Conservation (phyloP, 2,888 invertebrate species). For the Urechis unicinctus region DNA sequence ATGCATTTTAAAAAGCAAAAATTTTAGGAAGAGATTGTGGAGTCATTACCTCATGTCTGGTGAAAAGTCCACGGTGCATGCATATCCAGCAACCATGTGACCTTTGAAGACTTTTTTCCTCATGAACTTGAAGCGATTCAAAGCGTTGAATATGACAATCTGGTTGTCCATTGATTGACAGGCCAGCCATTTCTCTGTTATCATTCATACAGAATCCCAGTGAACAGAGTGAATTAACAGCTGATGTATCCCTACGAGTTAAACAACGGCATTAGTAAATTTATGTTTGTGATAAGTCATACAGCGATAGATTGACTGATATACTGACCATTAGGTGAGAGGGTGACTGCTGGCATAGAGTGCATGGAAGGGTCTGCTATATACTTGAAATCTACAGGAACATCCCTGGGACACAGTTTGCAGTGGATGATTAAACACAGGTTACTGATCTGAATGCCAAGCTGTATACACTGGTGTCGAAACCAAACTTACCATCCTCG, state of each 20-base stretch:
- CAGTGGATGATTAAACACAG: too few species aligned
- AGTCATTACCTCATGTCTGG: slow-evolving; percentile 85
- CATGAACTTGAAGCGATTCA: slow-evolving; percentile 96
- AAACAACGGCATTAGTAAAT: too few species aligned
- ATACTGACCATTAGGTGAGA: slow-evolving; percentile 91
- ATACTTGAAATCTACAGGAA: slow-evolving; percentile 94
- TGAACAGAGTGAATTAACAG: too few species aligned
- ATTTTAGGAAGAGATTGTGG: not conserved
- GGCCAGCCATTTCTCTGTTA: slow-evolving; percentile 87
- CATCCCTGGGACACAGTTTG: slow-evolving; percentile 49
- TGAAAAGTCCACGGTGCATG: slow-evolving; percentile 92
- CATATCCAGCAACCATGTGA: slow-evolving; percentile 98
- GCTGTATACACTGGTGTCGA: too few species aligned
- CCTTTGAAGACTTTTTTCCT: slow-evolving; percentile 95
- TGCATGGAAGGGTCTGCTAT: slow-evolving; percentile 99
- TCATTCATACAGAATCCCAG: too few species aligned
- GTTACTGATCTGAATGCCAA: too few species aligned
- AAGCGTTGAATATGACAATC: slow-evolving; percentile 92
- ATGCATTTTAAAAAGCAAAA: not conserved
- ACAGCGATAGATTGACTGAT: too few species aligned
- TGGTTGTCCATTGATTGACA: slow-evolving; percentile 99
- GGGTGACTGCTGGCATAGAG: slow-evolving; percentile 93
- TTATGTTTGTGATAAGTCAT: too few species aligned
- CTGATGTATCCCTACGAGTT: too few species aligned
- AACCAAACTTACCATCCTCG: too few species aligned